These are phyloP conservation scores for Heteronetta atricapilla DNA, from an alignment of 2,113 vertebrate genomes.

Conservation along the genomic window DNA sequence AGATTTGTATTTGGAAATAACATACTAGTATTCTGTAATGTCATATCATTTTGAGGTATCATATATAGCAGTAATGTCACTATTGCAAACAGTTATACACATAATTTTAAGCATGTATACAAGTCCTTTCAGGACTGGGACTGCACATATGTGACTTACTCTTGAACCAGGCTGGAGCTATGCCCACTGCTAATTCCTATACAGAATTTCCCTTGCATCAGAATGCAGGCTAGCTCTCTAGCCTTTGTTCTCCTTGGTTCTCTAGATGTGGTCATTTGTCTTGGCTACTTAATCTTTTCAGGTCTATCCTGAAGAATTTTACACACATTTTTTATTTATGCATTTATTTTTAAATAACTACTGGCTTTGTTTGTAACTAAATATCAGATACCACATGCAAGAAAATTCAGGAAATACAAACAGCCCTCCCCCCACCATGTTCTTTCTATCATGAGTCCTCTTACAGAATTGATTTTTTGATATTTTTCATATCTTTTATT, in stretches of 20 bases:
- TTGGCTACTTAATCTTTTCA: background rate
- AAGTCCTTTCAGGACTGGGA: background rate
- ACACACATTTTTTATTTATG: background rate
- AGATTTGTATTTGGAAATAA: background rate
- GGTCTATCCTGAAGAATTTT: background rate
- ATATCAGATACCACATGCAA: background rate
- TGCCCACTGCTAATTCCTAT: background rate
- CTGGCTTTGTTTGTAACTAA: background rate
- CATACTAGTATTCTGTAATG: background rate
- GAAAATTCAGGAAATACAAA: background rate
- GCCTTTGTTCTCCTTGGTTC: background rate
- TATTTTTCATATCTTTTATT: background rate
- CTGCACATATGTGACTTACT: background rate
- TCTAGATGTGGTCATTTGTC: background rate
- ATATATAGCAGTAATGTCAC: background rate
- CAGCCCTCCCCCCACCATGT: rapidly evolving
- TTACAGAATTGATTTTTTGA: background rate
- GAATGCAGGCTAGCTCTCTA: background rate
- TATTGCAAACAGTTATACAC: background rate
- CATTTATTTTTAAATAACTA: background rate
- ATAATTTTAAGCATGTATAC: background rate
- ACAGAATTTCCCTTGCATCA: background rate
- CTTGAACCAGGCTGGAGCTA: background rate
- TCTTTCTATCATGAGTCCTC: background rate
- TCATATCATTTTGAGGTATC: background rate